Evolutionary conservation across 1,140 invertebrate genomes (phyloP).

Genomic region (Drosophila rufa): DNA sequence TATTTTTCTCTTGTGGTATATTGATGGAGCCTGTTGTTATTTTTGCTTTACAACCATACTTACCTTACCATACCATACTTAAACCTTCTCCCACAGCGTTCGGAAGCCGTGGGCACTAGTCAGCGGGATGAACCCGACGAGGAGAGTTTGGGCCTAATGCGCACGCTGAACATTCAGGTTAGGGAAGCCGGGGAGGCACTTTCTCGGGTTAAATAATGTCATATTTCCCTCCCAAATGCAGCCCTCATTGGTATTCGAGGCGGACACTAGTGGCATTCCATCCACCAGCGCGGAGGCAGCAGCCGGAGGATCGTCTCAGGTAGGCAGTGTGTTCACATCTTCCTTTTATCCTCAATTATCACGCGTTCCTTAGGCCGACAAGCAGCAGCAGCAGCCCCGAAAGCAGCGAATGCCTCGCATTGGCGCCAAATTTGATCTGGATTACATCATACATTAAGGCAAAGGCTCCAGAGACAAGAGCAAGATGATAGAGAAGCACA

Average conservation of each 20-base stretch:
- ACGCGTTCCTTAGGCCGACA: constrained; percentile 11
- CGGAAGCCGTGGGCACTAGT: not conserved
- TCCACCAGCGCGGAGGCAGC: not conserved
- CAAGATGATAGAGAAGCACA: not conserved
- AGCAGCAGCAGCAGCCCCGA: not conserved
- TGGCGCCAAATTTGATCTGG: constrained; percentile 75
- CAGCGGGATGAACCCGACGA: not conserved
- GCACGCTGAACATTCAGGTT: constrained; percentile 29
- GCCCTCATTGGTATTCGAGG: too few species aligned
- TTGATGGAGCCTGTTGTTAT: too few species aligned
- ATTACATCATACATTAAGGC: constrained; percentile 57
- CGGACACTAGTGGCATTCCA: not conserved
- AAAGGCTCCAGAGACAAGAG: not conserved
- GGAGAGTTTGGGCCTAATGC: constrained; percentile 2
- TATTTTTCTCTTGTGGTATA: too few species aligned
- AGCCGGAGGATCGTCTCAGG: not conserved
- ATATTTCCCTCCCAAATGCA: too few species aligned
- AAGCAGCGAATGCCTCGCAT: constrained; percentile 71
- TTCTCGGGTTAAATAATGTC: too few species aligned
- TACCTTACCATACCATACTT: too few species aligned
- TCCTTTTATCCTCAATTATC: not conserved
- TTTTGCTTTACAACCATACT: too few species aligned
- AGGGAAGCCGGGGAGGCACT: not conserved
- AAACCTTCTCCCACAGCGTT: not conserved
- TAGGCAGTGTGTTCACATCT: not conserved